These are phyloP conservation scores for Hemicrepidius hirtus DNA, from an alignment of 2,888 invertebrate species.

Conservation along the genomic window DNA sequence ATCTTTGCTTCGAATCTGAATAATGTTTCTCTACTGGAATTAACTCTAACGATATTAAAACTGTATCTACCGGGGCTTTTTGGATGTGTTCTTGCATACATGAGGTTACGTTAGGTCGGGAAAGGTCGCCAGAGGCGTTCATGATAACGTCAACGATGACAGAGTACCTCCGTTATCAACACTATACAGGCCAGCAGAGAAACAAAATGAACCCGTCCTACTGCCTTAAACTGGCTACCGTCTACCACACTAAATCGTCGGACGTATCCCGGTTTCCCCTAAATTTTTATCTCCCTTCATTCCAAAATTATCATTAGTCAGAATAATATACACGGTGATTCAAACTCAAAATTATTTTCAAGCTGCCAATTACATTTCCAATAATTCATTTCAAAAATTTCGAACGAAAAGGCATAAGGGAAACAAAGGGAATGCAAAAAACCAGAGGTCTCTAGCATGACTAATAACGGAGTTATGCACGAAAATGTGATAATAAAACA, in stretches of 20 bases:
- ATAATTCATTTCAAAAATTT: no score
- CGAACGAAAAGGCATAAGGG: no score
- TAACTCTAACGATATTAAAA: conserved; percentile 37
- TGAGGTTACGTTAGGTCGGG: conserved; percentile 57
- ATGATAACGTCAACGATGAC: conserved; percentile 75
- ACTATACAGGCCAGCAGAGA: conserved; percentile 74
- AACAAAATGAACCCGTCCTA: conserved; percentile 71
- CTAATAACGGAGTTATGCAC: no score
- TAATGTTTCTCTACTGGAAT: conserved; percentile 32
- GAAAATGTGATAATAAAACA: no score
- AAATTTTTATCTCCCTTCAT: no score
- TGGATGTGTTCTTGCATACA: conserved; percentile 47
- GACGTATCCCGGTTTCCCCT: not conserved
- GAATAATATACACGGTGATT: no score
- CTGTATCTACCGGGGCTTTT: conserved; percentile 35
- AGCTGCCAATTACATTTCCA: no score
- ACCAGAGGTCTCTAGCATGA: no score
- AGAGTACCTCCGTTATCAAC: conserved; percentile 75
- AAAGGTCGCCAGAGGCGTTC: conserved; percentile 59
- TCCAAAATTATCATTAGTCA: no score
- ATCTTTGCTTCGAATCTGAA: conserved; percentile 21
- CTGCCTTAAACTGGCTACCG: conserved; percentile 47
- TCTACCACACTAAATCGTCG: conserved; percentile 7
- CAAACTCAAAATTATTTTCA: no score
- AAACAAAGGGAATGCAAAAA: no score